phyloP scores from a whole-genome alignment of 2,888 invertebrate genomes.

The Dione vanillae region DNA sequence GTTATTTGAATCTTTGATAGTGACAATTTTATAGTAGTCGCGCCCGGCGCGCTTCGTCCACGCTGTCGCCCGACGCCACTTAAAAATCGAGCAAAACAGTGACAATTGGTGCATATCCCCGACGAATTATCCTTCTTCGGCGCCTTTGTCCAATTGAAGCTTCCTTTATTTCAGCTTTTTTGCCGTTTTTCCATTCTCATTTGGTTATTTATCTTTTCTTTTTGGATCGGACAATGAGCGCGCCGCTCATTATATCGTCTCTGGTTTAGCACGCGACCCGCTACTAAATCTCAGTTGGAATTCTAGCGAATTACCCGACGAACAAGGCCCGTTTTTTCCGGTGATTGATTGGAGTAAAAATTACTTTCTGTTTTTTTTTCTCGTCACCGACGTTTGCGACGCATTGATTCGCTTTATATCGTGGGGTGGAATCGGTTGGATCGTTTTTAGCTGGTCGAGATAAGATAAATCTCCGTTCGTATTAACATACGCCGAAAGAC shows the following conservation, averaged over 20 bases:
- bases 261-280: constrained; percentile 74
- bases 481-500: constrained; percentile 58
- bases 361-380: constrained; percentile 75
- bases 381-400: constrained; percentile 52
- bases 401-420: constrained; percentile 58
- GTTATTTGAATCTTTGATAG: constrained; percentile 45
- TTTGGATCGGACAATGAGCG: constrained; percentile 66
- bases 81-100: constrained; percentile 77
- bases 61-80: constrained; percentile 62
- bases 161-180: constrained; percentile 82
- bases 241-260: constrained; percentile 77
- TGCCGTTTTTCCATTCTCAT: constrained; percentile 83
- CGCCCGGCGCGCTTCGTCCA: constrained; percentile 53
- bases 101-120: constrained; percentile 83
- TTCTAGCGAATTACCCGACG: constrained; percentile 82
- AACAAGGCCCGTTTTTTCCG: constrained; percentile 74
- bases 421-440: constrained; percentile 52
- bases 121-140: constrained; percentile 82
- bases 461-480: constrained; percentile 55
- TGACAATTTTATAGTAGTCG: constrained; percentile 72
- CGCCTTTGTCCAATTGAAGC: constrained; percentile 82
- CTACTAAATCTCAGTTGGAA: constrained; percentile 81
- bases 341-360: constrained; percentile 82
- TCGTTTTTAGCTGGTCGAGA: constrained; percentile 57
- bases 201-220: constrained; percentile 83